Evolutionary conservation across 2,888 invertebrate species (phyloP).

Genomic region (Ormyrus nitidulus): DNA sequence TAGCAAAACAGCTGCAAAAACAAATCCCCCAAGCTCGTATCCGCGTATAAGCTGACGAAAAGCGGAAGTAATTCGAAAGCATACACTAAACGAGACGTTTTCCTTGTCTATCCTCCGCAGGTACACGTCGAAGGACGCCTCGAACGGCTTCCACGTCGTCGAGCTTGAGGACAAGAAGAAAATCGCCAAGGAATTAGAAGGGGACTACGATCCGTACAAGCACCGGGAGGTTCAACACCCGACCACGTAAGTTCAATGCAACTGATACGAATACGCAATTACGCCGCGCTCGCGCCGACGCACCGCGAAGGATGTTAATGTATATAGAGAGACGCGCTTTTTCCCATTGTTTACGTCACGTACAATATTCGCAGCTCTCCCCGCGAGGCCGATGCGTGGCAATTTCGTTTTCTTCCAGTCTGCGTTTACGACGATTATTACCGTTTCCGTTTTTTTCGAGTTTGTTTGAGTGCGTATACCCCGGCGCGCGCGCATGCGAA

Average conservation of each 20-base stretch:
- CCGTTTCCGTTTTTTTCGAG: not conserved
- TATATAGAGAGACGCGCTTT: not conserved
- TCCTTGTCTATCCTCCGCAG: slow-evolving; percentile 56
- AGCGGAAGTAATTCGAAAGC: slow-evolving; percentile 35
- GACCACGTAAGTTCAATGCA: slow-evolving; percentile 81
- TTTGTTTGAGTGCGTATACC: too few species aligned
- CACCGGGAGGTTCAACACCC: slow-evolving; percentile 83
- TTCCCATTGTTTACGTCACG: slow-evolving; percentile 18
- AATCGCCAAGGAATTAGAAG: slow-evolving; percentile 73
- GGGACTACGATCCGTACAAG: slow-evolving; percentile 83
- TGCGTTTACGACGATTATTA: not conserved
- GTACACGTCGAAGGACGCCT: slow-evolving; percentile 62
- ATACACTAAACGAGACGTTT: slow-evolving; percentile 2
- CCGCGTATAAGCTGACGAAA: not conserved
- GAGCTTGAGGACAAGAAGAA: slow-evolving; percentile 76
- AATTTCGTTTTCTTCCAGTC: not conserved
- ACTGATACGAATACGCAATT: not conserved
- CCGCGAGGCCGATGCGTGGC: not conserved
- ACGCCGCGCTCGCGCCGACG: not conserved
- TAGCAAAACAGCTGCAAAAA: not conserved
- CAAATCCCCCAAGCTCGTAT: not conserved
- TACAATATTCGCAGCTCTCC: too few species aligned
- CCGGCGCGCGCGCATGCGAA: too few species aligned
- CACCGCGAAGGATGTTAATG: not conserved
- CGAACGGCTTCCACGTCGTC: slow-evolving; percentile 68